A percentile compares a stretch with the other conserved stretches of the same genome.
These are phyloP conservation scores for Yponomeuta plumbellus DNA, from an alignment of 2,888 invertebrate species.

Conservation along the genomic window DNA sequence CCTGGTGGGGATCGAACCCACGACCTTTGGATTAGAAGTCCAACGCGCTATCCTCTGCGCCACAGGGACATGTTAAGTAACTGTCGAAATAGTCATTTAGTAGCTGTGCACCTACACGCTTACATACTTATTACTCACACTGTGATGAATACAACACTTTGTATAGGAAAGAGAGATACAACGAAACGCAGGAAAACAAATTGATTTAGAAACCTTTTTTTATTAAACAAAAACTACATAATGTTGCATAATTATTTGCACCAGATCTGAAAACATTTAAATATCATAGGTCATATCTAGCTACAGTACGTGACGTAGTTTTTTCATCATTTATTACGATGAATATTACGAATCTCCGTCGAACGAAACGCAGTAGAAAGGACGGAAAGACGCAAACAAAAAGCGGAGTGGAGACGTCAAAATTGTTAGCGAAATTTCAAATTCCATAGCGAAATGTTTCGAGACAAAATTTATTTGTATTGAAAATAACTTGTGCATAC, in stretches of 20 bases:
- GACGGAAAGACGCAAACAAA: conserved; percentile 24
- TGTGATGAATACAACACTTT: background rate
- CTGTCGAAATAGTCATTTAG: conserved; percentile 33
- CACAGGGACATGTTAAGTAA: conserved; percentile 79
- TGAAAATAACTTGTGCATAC: background rate
- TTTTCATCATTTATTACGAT: too few species aligned
- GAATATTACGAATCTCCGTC: background rate
- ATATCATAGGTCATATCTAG: too few species aligned
- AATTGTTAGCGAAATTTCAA: conserved; percentile 59
- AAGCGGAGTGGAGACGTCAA: conserved; percentile 46
- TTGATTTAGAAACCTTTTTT: background rate
- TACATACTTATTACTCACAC: background rate
- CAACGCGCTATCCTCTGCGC: conserved; percentile 93
- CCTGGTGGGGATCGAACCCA: conserved; percentile 92
- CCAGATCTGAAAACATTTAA: too few species aligned
- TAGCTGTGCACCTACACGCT: background rate
- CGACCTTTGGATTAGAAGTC: conserved; percentile 94
- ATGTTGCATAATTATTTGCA: too few species aligned
- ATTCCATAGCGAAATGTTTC: conserved; percentile 34
- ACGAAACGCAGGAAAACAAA: background rate
- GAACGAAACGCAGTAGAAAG: background rate
- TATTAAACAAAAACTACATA: too few species aligned
- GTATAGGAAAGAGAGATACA: background rate
- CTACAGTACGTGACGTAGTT: too few species aligned
- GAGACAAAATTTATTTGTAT: conserved; percentile 2